These are phyloP conservation scores for Sceliomorpha sp. DNA, from an alignment of 2,888 invertebrate species.

Conservation along the genomic window DNA sequence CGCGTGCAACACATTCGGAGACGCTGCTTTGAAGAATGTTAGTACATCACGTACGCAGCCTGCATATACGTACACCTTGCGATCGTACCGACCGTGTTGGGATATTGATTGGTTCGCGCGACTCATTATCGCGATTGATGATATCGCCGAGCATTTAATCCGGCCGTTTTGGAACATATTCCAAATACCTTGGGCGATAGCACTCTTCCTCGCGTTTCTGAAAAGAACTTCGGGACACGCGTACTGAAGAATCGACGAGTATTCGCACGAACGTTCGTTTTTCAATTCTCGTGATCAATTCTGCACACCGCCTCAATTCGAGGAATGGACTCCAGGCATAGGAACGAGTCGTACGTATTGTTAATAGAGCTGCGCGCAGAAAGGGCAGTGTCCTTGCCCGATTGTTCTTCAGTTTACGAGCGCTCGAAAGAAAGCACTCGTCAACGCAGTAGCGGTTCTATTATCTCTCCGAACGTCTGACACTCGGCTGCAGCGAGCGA, in stretches of 20 bases:
- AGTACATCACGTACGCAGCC: constrained; percentile 32
- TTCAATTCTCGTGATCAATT: too few relatives aligned
- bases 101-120: constrained; percentile 50
- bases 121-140: constrained; percentile 55
- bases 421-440: constrained; percentile 50
- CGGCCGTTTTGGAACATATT: too few relatives aligned
- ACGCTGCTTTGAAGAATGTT: constrained; percentile 41
- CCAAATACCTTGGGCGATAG: too few relatives aligned
- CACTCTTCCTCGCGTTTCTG: too few relatives aligned
- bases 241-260: too few relatives aligned
- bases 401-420: constrained; percentile 39
- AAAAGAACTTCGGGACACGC: too few relatives aligned
- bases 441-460: constrained; percentile 49
- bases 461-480: constrained; percentile 50
- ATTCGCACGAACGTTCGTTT: too few relatives aligned
- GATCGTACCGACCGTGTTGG: constrained; percentile 15
- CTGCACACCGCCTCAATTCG: too few relatives aligned
- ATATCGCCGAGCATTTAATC: too few relatives aligned
- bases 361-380: constrained; percentile 44
- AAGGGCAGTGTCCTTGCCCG: constrained; percentile 32
- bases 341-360: too few relatives aligned
- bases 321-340: too few relatives aligned
- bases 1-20: constrained; percentile 46
- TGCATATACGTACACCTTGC: constrained; percentile 18
- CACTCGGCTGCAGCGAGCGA: constrained; percentile 38